Evolutionary conservation across 2,888 invertebrate genomes (phyloP).

Genomic region (Trachelus iudaicus): DNA sequence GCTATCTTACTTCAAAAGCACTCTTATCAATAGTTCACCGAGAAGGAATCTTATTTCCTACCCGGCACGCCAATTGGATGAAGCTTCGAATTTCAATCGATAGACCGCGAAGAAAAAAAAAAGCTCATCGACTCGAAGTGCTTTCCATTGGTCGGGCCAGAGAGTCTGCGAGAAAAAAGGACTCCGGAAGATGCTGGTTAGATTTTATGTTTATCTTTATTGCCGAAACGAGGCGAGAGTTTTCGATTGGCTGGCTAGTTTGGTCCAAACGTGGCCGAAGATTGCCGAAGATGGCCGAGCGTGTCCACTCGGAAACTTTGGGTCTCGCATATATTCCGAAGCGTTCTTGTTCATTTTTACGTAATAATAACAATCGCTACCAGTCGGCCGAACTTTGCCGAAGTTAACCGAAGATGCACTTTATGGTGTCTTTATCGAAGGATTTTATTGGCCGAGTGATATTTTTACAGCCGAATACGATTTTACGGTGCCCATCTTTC

Average conservation of each 20-base stretch:
- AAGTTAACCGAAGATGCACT: conserved; percentile 15
- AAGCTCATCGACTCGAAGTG: conserved; percentile 11
- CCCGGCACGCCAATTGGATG: background rate
- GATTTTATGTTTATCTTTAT: conserved; percentile 60
- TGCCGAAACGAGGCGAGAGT: conserved; percentile 6
- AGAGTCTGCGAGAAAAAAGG: background rate
- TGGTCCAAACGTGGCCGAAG: background rate
- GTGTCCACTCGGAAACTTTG: background rate
- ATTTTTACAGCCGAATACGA: conserved; percentile 38
- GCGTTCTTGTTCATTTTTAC: background rate
- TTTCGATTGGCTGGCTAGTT: conserved; percentile 19
- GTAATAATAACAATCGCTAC: background rate
- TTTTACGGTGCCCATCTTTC: conserved; percentile 39
- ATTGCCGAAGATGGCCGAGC: background rate
- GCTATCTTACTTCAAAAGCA: background rate
- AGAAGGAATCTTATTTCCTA: background rate
- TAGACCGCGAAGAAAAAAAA: background rate
- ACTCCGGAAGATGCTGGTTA: conserved; percentile 37
- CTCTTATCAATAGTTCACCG: background rate
- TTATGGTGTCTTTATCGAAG: conserved; percentile 35
- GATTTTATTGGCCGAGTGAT: conserved; percentile 34
- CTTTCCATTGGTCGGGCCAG: conserved; percentile 14
- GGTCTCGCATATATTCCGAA: background rate
- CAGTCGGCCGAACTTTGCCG: background rate
- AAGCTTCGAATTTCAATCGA: background rate